Evolutionary conservation across 2,888 invertebrate genomes (phyloP), one percentile per base, ranked within the genome.

Genomic region (Dynastes tityus): DNA sequence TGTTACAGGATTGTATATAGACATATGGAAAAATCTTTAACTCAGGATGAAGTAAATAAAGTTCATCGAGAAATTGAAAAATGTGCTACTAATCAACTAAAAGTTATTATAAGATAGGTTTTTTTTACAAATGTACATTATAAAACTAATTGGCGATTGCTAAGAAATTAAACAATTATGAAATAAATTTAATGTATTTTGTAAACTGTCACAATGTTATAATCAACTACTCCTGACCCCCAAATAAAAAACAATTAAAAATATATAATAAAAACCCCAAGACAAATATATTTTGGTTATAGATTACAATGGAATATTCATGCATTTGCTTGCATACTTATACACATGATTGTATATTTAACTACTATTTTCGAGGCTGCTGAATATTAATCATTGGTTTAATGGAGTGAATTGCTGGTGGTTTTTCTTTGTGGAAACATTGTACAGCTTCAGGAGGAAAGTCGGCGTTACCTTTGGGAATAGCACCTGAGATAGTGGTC

Each of bases 1-100:
- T 97, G 97, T 87, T 99, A 97, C 88, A 92, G 95, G 83, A 97
- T 99, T 82, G 91, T 95, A 0, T 99, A 99, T 87, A 91, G 99
- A 73, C 97, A 98, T 87, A 93, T 98, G 93, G 96, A 98, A 85
- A 92, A 94, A 81, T 96, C 96, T 0, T 90, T 99, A 55, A 95
- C 94, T 0, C 95, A 98, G 87, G 90, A 90, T 0, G 98, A 99
- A 90, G 98, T 97, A 0, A 97, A 96, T 88, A 85, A 89, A 68
- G 89, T 98, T n/a, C 98, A 99, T 86, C 90, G 91, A 82, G 88
- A 92, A 83, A 97, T 99, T 80, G 94, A 91, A 82, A 88, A 91
- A 13, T 89, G 90, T 11, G 92, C 92, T 1, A 83, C 80, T 22
- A 84, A 89, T 78, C 83, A 87, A 68, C 87, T 93, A 73, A 88